A percentile compares a stretch with the other conserved stretches of the same genome.
Conservation (phyloP, 2,888 invertebrate species). For the Drepana falcataria region DNA sequence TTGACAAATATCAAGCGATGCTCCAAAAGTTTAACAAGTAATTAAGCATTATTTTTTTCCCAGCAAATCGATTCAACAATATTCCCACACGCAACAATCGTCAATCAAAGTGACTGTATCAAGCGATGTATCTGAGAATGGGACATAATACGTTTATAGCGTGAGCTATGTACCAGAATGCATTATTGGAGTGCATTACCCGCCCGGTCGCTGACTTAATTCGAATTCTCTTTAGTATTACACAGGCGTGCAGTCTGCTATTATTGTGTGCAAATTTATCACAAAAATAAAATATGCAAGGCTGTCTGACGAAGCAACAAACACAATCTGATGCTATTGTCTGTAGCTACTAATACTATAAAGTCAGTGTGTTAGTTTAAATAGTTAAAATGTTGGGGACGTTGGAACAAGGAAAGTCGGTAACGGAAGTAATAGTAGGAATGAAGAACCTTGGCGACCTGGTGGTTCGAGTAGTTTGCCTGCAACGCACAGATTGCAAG, state of each 20-base stretch:
- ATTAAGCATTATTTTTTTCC: slow-evolving; percentile 1
- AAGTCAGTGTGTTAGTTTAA: too few species aligned
- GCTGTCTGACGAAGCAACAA: neutral
- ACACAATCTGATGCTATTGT: neutral
- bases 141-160: neutral
- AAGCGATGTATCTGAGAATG: neutral
- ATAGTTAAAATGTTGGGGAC: too few species aligned
- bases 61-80: neutral
- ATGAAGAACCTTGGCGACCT: too few species aligned
- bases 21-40: too few species aligned
- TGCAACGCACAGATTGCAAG: too few species aligned
- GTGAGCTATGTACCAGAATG: neutral
- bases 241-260: neutral
- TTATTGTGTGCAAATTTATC: neutral
- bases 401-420: too few species aligned
- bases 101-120: neutral
- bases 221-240: neutral
- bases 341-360: too few species aligned
- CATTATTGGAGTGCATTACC: neutral
- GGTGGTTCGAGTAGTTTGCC: too few species aligned
- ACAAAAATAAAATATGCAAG: neutral
- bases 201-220: neutral
- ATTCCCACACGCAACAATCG: neutral
- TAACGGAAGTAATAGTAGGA: too few species aligned
- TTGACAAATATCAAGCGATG: too few species aligned